A percentile compares a stretch with the other conserved stretches of the same genome.
phyloP scores from a whole-genome alignment of 2,113 vertebrate genomes.

The Tapirus terrestris region DNA sequence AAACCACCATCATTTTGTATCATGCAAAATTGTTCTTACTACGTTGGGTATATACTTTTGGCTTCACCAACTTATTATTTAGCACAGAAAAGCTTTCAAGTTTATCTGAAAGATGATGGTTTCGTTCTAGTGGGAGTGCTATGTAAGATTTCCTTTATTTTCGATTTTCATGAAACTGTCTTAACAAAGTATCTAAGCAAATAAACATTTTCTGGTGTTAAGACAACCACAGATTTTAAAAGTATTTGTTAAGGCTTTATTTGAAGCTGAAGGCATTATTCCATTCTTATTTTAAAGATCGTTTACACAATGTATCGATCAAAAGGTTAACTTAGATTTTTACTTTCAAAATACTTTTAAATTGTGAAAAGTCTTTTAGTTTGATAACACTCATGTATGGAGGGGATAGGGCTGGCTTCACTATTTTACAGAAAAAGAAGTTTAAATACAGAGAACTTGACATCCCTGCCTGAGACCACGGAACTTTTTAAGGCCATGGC shows the following conservation, averaged over 20 bases:
- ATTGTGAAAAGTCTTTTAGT: neutral
- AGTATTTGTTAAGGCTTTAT: neutral
- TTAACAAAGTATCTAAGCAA: slow-evolving; percentile 61
- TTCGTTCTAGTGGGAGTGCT: slow-evolving; percentile 1
- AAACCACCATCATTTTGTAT: slow-evolving; percentile 82
- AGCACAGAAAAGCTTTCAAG: slow-evolving; percentile 53
- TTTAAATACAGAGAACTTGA: neutral
- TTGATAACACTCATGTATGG: neutral
- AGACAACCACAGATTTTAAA: slow-evolving; percentile 24
- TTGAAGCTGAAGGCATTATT: neutral
- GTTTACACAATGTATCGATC: neutral
- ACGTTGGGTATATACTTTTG: neutral
- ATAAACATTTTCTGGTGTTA: slow-evolving; percentile 72
- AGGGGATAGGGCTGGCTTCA: neutral
- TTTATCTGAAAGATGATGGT: slow-evolving; percentile 29
- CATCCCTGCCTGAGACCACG: neutral
- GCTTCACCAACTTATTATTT: slow-evolving; percentile 32
- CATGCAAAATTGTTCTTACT: slow-evolving; percentile 47
- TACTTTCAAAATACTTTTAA: slow-evolving; percentile 26
- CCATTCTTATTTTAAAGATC: neutral
- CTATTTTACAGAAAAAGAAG: neutral
- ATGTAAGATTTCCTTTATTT: slow-evolving; percentile 55
- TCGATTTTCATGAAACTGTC: slow-evolving; percentile 57
- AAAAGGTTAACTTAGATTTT: neutral
- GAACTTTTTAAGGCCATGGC: neutral